phyloP scores from a whole-genome alignment of 2,113 vertebrate species.

The Limnothrissa miodon region DNA sequence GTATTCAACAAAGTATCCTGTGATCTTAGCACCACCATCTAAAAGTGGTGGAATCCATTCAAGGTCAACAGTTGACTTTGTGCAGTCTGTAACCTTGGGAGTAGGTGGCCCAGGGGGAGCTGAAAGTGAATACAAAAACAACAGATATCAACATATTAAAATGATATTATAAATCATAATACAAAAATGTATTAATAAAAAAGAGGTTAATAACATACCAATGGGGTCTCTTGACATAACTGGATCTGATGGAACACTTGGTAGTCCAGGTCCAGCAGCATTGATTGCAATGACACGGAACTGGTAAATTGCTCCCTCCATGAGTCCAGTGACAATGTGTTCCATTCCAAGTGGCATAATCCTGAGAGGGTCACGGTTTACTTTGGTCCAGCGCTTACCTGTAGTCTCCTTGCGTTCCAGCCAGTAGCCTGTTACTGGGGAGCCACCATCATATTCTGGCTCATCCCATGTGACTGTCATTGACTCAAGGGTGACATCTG shows the following conservation, averaged over 20 bases:
- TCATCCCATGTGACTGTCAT: constrained; percentile 98
- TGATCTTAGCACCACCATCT: constrained; percentile 94
- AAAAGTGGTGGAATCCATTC: constrained; percentile 89
- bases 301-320: constrained; percentile 88
- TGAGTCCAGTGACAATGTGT: constrained; percentile 84
- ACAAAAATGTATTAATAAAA: neutral
- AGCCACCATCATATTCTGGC: constrained; percentile 95
- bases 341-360: constrained; percentile 88
- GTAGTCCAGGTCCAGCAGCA: constrained; percentile 87
- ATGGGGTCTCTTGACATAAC: constrained; percentile 88
- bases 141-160: neutral
- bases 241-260: constrained; percentile 92
- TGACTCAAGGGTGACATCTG: constrained; percentile 84
- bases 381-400: constrained; percentile 89
- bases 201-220: constrained; percentile 68
- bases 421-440: constrained; percentile 89
- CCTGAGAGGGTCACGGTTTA: constrained; percentile 87
- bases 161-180: neutral
- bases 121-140: constrained; percentile 55
- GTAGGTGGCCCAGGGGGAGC: constrained; percentile 91
- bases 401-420: constrained; percentile 94
- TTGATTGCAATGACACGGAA: constrained; percentile 92
- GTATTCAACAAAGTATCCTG: constrained; percentile 92
- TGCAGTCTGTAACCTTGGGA: constrained; percentile 95
- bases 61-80: constrained; percentile 90